Conservation (phyloP, 1,140 invertebrate species). For the Drosophila rhopaloa region DNA sequence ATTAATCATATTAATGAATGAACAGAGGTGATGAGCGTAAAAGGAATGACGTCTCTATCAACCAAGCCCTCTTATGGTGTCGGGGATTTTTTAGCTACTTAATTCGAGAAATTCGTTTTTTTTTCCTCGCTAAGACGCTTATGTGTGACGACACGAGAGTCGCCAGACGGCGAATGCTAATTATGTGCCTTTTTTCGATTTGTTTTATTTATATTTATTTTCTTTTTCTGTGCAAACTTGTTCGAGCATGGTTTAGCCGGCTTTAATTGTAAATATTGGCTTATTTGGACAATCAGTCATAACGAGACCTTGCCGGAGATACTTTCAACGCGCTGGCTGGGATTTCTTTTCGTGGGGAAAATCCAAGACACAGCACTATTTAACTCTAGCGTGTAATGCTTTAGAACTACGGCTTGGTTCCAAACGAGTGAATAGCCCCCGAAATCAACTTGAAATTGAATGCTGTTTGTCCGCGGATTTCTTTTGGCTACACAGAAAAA, state of each 20-base stretch:
- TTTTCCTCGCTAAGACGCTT: constrained; percentile 29
- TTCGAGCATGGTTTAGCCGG: constrained; percentile 34
- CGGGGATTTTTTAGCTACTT: constrained; percentile 53
- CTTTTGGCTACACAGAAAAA: constrained; percentile 8
- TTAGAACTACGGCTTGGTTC: constrained; percentile 13
- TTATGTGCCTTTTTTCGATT: constrained; percentile 24
- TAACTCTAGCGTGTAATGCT: constrained; percentile 20
- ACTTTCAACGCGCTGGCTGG: constrained; percentile 4
- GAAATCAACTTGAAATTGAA: constrained; percentile 30
- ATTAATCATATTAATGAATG: constrained; percentile 47
- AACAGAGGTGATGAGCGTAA: constrained; percentile 25
- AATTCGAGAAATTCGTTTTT: constrained; percentile 37
- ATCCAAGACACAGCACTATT: constrained; percentile 8
- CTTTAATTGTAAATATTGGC: constrained; percentile 47
- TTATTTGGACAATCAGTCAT: constrained; percentile 43
- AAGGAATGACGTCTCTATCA: constrained; percentile 46
- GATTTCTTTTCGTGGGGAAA: constrained; percentile 38
- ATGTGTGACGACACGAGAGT: constrained; percentile 45
- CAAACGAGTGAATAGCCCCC: constrained; percentile 21
- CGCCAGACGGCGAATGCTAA: constrained; percentile 22
- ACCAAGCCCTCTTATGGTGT: constrained; percentile 40
- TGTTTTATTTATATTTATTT: constrained; percentile 34
- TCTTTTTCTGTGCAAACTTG: constrained; percentile 30
- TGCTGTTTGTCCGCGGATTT: constrained; percentile 18
- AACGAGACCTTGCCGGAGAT: constrained; percentile 10